These are phyloP conservation scores for Drosophila mayaguana DNA, from an alignment of 2,888 invertebrate genomes.

Conservation along the genomic window DNA sequence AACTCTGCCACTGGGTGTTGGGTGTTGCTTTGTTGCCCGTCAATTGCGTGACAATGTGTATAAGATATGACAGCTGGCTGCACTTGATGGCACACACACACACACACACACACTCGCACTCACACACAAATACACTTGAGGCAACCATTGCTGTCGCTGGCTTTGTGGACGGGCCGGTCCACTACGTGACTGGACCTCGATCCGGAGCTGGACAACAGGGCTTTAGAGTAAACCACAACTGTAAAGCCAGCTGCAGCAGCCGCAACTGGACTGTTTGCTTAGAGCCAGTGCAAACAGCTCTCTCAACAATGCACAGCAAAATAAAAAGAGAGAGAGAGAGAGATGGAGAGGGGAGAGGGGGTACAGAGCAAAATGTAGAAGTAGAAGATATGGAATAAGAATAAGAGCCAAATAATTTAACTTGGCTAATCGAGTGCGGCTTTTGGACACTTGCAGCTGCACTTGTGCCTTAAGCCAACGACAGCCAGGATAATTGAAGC, in stretches of 20 bases:
- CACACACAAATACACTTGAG: neutral
- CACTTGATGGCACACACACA: slow-evolving; percentile 21
- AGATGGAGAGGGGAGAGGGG: too few species aligned
- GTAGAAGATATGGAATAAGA: neutral
- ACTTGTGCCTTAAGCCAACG: slow-evolving; percentile 1
- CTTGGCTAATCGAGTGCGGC: slow-evolving; percentile 20
- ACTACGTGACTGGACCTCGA: slow-evolving; percentile 47
- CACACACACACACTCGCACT: slow-evolving; percentile 10
- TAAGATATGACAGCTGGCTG: slow-evolving; percentile 63
- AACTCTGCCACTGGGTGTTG: slow-evolving; percentile 8
- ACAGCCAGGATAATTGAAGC: neutral
- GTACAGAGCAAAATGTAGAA: neutral
- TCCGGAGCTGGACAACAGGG: slow-evolving; percentile 7
- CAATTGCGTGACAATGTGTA: slow-evolving; percentile 67
- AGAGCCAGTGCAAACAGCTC: slow-evolving; percentile 6
- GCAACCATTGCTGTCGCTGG: slow-evolving; percentile 1
- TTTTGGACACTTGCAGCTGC: slow-evolving; percentile 4
- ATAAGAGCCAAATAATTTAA: slow-evolving; percentile 9
- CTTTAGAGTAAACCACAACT: neutral
- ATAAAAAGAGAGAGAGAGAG: neutral
- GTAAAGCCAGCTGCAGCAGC: slow-evolving; percentile 4
- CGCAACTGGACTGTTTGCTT: slow-evolving; percentile 23
- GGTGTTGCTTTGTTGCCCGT: slow-evolving; percentile 4
- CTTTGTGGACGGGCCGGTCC: slow-evolving; percentile 29
- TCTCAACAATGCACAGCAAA: neutral